A percentile compares a stretch with the other conserved stretches of the same genome.
These are phyloP conservation scores for Pampus argenteus DNA, from an alignment of 2,797 vertebrate genomes.

Conservation along the genomic window DNA sequence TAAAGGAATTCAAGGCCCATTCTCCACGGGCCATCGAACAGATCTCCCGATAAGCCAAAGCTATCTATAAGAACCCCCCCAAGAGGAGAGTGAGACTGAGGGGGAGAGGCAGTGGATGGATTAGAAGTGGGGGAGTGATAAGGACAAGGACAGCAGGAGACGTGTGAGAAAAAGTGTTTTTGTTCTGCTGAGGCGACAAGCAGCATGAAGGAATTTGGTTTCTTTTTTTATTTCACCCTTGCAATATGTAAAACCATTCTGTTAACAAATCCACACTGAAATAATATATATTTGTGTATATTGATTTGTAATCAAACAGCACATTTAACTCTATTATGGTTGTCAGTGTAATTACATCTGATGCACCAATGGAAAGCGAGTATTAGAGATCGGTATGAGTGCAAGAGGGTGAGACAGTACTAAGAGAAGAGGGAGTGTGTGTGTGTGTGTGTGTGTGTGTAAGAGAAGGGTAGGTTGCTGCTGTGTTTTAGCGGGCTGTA, in stretches of 20 bases:
- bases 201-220: constrained; percentile 20
- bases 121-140: constrained; percentile 59
- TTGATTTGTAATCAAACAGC: constrained; percentile 2
- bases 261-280: neutral
- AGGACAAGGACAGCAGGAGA: constrained; percentile 53
- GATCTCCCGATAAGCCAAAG: constrained; percentile 71
- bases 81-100: constrained; percentile 46
- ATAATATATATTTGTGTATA: neutral
- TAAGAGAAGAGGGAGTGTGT: neutral
- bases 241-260: constrained; percentile 2
- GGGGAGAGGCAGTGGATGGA: constrained; percentile 52
- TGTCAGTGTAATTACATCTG: neutral
- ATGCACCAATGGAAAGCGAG: neutral
- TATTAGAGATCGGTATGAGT: neutral
- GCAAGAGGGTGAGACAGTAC: neutral
- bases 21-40: constrained; percentile 71
- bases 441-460: neutral
- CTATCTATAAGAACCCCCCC: constrained; percentile 66
- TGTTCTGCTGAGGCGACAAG: constrained; percentile 38
- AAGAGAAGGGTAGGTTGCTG: constrained; percentile 22
- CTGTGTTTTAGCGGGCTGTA: constrained; percentile 54
- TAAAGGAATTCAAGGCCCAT: constrained; percentile 65
- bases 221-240: neutral
- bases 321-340: neutral
- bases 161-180: constrained; percentile 49